A percentile compares a stretch with the other conserved stretches of the same genome.
Evolutionary conservation across 64 coral and sea anemone genomes (phyloP).

Genomic region (Astreopora myriophthalma): DNA sequence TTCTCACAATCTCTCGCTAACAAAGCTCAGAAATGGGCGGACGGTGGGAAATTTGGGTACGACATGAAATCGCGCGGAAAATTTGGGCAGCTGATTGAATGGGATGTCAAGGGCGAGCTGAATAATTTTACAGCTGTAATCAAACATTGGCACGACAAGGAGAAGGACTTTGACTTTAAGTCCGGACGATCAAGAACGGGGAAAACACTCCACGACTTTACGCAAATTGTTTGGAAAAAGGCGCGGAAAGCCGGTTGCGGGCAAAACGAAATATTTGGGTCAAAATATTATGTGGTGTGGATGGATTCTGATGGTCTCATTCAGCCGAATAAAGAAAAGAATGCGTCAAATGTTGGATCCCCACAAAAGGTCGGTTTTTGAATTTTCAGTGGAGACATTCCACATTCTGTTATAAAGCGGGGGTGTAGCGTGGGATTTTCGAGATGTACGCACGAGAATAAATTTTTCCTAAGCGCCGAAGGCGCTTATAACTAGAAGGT

Average conservation of each 20-base stretch:
- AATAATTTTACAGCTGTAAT: conserved; percentile 74
- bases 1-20: conserved; percentile 76
- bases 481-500: no score
- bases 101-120: conserved; percentile 82
- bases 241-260: conserved; percentile 80
- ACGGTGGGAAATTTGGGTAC: conserved; percentile 85
- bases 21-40: conserved; percentile 84
- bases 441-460: no score
- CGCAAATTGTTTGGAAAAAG: conserved; percentile 91
- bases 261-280: conserved; percentile 72
- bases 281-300: conserved; percentile 90
- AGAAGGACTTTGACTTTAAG: conserved; percentile 78
- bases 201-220: conserved; percentile 89
- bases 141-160: conserved; percentile 93
- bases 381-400: background rate
- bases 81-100: conserved; percentile 92
- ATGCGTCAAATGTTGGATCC: conserved; percentile 66
- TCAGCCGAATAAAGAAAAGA: conserved; percentile 12
- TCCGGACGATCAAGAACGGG: conserved; percentile 65
- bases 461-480: no score
- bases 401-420: background rate
- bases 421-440: no score
- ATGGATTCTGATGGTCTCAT: conserved; percentile 90
- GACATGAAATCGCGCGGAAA: conserved; percentile 82
- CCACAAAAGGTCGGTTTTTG: conserved; percentile 61